Conservation (phyloP, 1,140 invertebrate genomes). For the Ceratina japonica region DNA sequence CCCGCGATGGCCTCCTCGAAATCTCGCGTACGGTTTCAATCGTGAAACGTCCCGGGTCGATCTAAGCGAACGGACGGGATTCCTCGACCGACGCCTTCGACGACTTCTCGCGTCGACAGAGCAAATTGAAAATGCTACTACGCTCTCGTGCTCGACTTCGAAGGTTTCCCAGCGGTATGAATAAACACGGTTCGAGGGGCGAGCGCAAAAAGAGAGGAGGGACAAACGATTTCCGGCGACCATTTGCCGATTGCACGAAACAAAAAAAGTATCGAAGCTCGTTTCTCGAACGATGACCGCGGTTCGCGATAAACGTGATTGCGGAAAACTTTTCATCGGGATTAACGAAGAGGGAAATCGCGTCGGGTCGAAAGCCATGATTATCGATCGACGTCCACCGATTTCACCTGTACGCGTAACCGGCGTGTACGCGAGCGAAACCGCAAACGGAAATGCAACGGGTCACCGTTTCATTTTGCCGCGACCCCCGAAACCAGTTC, state of each 20-base stretch:
- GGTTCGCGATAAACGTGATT: background rate
- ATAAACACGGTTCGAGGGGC: too few species aligned
- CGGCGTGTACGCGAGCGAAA: slow-evolving; percentile 7
- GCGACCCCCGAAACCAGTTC: slow-evolving; percentile 1
- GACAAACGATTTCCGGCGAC: too few species aligned
- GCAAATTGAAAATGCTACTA: background rate
- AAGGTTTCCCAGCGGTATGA: too few species aligned
- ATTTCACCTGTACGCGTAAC: background rate
- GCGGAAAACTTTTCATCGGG: background rate
- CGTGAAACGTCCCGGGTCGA: background rate
- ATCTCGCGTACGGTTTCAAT: background rate
- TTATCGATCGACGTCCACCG: slow-evolving; percentile 20
- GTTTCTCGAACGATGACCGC: background rate
- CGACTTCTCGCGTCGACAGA: too few species aligned
- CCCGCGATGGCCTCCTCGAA: too few species aligned
- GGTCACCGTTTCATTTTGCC: slow-evolving; percentile 46
- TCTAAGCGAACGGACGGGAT: too few species aligned
- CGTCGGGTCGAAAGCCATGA: slow-evolving; percentile 6
- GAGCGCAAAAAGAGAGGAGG: too few species aligned
- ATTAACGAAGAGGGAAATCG: background rate
- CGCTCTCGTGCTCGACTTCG: background rate
- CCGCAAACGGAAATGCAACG: slow-evolving; percentile 44
- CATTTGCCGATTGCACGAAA: background rate
- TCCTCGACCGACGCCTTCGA: too few species aligned
- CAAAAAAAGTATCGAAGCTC: background rate